Evolutionary conservation across 2,113 vertebrate species (phyloP).

Genomic region (Furnarius figulus): DNA sequence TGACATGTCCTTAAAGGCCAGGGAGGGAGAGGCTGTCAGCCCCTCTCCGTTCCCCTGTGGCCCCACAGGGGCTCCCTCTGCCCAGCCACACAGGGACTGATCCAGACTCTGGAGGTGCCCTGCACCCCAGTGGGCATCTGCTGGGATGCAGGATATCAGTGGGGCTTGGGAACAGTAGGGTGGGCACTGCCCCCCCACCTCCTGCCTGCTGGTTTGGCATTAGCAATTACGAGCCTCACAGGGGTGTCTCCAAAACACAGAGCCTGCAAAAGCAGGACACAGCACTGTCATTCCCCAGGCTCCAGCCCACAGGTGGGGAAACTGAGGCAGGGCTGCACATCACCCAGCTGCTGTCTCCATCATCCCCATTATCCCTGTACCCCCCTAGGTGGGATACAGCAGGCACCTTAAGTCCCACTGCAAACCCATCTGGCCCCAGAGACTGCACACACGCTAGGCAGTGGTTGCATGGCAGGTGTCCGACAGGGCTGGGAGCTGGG

Average conservation of each 20-base stretch:
- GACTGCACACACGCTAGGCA: background rate
- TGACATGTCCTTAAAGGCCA: conserved; percentile 18
- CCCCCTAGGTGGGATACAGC: background rate
- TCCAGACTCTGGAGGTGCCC: background rate
- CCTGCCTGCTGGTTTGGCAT: background rate
- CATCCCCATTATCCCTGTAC: background rate
- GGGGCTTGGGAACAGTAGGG: background rate
- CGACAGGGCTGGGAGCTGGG: rapidly evolving
- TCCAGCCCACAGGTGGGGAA: background rate
- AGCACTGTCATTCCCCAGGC: background rate
- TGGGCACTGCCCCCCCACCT: rapidly evolving
- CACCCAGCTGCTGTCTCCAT: background rate
- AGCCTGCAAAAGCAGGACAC: background rate
- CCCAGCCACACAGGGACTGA: background rate
- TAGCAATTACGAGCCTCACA: background rate
- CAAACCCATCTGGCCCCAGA: background rate
- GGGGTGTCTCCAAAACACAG: background rate
- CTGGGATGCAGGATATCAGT: background rate
- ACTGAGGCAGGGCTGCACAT: background rate
- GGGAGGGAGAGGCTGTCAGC: background rate
- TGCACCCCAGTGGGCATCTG: rapidly evolving
- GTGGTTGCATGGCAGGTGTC: rapidly evolving
- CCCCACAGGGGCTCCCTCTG: background rate
- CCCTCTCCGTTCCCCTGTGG: background rate
- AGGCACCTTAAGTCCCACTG: rapidly evolving